These are phyloP conservation scores for Perithous albicinctus DNA, from an alignment of 2,888 invertebrate genomes.

Conservation along the genomic window DNA sequence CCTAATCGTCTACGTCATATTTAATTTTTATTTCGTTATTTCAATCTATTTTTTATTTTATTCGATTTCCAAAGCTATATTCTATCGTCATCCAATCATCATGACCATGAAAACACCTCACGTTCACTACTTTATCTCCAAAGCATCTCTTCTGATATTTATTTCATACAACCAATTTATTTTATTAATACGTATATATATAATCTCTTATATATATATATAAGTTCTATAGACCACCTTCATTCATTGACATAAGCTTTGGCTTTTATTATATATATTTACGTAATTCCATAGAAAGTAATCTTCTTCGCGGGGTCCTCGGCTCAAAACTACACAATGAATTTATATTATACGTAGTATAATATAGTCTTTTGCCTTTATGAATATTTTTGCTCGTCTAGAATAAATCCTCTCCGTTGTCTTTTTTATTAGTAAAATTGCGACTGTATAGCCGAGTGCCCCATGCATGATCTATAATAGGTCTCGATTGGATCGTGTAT, in stretches of 20 bases:
- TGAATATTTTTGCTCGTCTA: constrained; percentile 50
- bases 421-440: constrained; percentile 18
- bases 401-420: constrained; percentile 34
- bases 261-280: constrained; percentile 71
- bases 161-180: constrained; percentile 59
- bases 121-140: constrained; percentile 63
- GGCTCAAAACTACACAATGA: constrained; percentile 57
- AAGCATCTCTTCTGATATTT: constrained; percentile 67
- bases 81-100: constrained; percentile 74
- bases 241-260: constrained; percentile 70
- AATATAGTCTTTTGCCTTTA: constrained; percentile 34
- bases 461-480: constrained; percentile 77
- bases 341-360: constrained; percentile 29
- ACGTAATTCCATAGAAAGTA: constrained; percentile 79
- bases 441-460: constrained; percentile 73
- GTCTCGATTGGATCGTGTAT: constrained; percentile 74
- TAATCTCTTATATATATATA: constrained; percentile 45
- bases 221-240: constrained; percentile 63
- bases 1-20: constrained; percentile 71
- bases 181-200: constrained; percentile 49
- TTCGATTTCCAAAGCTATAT: constrained; percentile 77
- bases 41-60: constrained; percentile 72
- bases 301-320: constrained; percentile 71
- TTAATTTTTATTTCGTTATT: constrained; percentile 71
- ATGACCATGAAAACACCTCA: constrained; percentile 70